Evolutionary conservation across 2,888 invertebrate genomes (phyloP).

Genomic region (Itoplectis maculator): DNA sequence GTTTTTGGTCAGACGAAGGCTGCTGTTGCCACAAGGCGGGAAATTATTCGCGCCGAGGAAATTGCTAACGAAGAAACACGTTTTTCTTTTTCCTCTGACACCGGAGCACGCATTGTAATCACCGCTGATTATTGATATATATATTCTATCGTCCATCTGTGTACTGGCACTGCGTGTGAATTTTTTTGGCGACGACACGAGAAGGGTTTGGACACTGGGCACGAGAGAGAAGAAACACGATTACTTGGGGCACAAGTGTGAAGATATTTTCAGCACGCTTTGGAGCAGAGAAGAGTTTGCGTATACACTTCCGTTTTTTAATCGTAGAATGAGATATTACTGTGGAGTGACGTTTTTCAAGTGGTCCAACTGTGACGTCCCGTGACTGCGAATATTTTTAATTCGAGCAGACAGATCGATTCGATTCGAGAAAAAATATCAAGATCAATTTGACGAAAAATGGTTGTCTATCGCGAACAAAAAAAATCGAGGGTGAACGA

Average conservation of each 20-base stretch:
- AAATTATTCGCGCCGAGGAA: constrained; percentile 1
- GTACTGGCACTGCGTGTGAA: constrained; percentile 42
- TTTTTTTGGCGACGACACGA: constrained; percentile 14
- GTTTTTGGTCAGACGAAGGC: constrained; percentile 42
- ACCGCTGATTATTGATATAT: constrained; percentile 43
- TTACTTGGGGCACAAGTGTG: constrained; percentile 16
- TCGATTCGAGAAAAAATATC: not conserved
- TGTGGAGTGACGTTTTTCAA: no score
- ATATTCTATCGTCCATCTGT: constrained; percentile 23
- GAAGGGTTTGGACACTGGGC: not conserved
- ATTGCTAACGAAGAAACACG: not conserved
- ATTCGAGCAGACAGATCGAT: not conserved
- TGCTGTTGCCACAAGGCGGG: not conserved
- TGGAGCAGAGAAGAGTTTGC: not conserved
- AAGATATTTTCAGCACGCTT: constrained; percentile 39
- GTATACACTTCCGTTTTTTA: not conserved
- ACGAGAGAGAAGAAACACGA: not conserved
- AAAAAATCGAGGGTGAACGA: not conserved
- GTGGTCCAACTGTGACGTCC: not conserved
- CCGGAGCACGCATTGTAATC: constrained; percentile 53
- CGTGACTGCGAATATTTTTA: not conserved
- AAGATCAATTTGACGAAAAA: no score
- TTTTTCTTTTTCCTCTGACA: constrained; percentile 2
- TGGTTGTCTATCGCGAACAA: no score
- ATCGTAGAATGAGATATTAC: not conserved